Base-by-base conservation (phyloP, 2,797 vertebrate species). In the Sebastes taczanowskii region DNA sequence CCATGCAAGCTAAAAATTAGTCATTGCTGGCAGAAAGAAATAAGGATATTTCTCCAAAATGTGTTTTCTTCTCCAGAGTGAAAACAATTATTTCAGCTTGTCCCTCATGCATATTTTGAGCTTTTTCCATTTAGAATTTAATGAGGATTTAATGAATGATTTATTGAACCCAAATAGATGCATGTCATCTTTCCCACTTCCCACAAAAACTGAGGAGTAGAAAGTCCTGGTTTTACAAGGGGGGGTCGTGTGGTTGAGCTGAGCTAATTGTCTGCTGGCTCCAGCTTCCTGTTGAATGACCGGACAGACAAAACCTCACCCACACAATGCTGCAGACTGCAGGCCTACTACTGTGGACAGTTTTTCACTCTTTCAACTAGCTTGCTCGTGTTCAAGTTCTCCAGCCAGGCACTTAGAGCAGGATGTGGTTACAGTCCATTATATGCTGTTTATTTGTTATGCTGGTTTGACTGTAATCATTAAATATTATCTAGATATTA, bases 341-440 rank as follows among this genome's bases (percentile, higher is more conserved):
- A 46, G 42, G 16, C 42, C 16, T 16, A 46, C 42, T 16, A 46
- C 42, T 46, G 42, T 46, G 14, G 42, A 18, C 14, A n/a, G 22
- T 52, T 11, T 60, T 7, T 53, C 20, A 64, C 29, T 18, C 49
- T 58, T 42, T 59, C 32, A 53, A 18, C 7, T 20, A 18, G n/a
- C 34, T 9, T 6, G 4, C 3, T 16, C 25, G 32, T 23, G 27
- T 11, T 35, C 4, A 7, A 0, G 22, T 18, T 18, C 16, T 3
- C 23, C 18, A 29, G 34, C 2, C 30, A 3, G n/a, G 46, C 58
- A 27, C 71, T 83, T 14, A 62, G 60, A 66, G 35, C 58, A 77
- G 78, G 79, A 85, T 73, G 78, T 60, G 74, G 35, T 53, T 27
- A 3, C 59, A 22, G 27, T 61, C 81, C 74, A 81, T 77, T 70